Percentiles rank a stretch among this genome's conserved stretches.
phyloP scores from a whole-genome alignment of 2,888 invertebrate genomes.

The Athalia cordata region DNA sequence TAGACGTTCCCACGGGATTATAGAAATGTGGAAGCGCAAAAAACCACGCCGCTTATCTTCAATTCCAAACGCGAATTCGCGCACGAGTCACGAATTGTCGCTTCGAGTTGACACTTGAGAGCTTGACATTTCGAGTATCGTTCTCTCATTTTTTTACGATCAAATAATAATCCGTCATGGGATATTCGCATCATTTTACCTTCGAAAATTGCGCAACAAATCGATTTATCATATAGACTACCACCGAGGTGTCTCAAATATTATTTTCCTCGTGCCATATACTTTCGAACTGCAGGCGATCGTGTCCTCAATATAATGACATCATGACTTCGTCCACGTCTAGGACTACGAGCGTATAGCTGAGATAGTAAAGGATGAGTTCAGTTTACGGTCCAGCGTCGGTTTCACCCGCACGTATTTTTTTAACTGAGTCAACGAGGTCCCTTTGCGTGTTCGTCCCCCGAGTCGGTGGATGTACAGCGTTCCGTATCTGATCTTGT shows the following conservation, averaged over 20 bases:
- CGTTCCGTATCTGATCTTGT: conserved; percentile 5
- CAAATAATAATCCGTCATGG: conserved; percentile 4
- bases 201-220: background rate
- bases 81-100: background rate
- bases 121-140: conserved; percentile 30
- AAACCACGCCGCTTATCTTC: conserved; percentile 26
- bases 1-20: conserved; percentile 29
- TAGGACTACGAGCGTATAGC: too few species aligned
- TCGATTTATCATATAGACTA: background rate
- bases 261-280: too few species aligned
- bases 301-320: too few species aligned
- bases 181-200: too few species aligned
- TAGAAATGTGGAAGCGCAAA: background rate
- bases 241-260: too few species aligned
- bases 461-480: too few species aligned
- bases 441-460: too few species aligned
- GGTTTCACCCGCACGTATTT: background rate
- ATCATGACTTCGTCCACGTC: too few species aligned
- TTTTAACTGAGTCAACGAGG: background rate
- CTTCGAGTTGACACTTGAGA: conserved; percentile 13
- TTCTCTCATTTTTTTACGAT: conserved; percentile 14
- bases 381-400: conserved; percentile 13
- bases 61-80: conserved; percentile 27
- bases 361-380: too few species aligned
- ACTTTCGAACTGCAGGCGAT: too few species aligned